Percentiles rank a stretch among this genome's conserved stretches.
phyloP scores from a whole-genome alignment of 23 tunicate genomes.

The Aplidium turbinatum region DNA sequence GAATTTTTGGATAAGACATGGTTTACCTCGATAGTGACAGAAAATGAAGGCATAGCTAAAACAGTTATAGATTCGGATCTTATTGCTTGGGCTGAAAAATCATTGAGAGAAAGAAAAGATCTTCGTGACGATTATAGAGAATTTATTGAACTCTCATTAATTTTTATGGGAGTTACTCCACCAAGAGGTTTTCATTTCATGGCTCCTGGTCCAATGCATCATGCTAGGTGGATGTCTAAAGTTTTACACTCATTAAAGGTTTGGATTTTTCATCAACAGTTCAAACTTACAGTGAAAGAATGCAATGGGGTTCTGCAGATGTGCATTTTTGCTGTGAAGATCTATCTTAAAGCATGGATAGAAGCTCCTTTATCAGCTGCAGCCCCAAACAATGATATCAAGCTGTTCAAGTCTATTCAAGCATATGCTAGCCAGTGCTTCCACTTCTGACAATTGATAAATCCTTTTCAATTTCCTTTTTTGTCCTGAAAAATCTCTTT shows the following conservation, averaged over 20 bases:
- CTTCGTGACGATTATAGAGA: slow-evolving; percentile 16
- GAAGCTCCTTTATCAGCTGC: slow-evolving; percentile 19
- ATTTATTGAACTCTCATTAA: slow-evolving; percentile 15
- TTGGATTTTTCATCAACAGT: slow-evolving; percentile 27
- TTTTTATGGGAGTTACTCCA: slow-evolving; percentile 11
- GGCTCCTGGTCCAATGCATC: slow-evolving; percentile 26
- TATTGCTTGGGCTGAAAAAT: slow-evolving; percentile 25
- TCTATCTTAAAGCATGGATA: slow-evolving; percentile 23
- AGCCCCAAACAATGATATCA: slow-evolving; percentile 17
- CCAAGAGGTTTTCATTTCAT: slow-evolving; percentile 15
- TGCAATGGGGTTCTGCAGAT: not conserved
- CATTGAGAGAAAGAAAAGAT: slow-evolving; percentile 1
- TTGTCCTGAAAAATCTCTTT: too few relatives aligned
- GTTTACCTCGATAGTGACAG: not conserved
- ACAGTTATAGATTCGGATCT: not conserved
- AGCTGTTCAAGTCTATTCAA: too few relatives aligned
- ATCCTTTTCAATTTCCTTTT: too few relatives aligned
- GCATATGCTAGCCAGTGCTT: slow-evolving; percentile 19
- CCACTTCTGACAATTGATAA: too few relatives aligned
- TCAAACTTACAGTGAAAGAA: slow-evolving; percentile 21
- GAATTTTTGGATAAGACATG: slow-evolving; percentile 1
- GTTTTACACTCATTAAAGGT: slow-evolving; percentile 2
- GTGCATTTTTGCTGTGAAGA: slow-evolving; percentile 16
- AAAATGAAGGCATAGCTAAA: not conserved
- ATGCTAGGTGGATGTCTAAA: slow-evolving; percentile 30